A percentile compares a stretch with the other conserved stretches of the same genome.
Evolutionary conservation across 2,113 vertebrate genomes (phyloP).

Genomic region (Alethe diademata): DNA sequence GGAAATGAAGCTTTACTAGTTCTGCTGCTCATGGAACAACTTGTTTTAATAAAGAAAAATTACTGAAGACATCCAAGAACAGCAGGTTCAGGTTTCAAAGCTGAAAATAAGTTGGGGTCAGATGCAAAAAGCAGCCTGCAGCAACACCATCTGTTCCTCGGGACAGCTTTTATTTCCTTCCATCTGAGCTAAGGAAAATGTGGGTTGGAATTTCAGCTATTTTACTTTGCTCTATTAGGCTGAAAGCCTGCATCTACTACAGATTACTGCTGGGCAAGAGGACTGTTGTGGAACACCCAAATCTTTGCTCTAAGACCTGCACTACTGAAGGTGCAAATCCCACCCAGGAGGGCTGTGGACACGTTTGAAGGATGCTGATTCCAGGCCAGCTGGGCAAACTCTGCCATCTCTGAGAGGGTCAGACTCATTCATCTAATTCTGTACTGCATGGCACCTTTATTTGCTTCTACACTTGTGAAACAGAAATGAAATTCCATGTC

Average conservation of each 20-base stretch:
- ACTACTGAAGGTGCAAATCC: not conserved
- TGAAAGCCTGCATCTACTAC: constrained; percentile 57
- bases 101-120: constrained; percentile 65
- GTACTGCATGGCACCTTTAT: not conserved
- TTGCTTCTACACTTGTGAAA: not conserved
- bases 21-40: constrained; percentile 42
- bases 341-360: not conserved
- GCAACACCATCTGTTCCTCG: constrained; percentile 58
- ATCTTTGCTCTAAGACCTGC: not conserved
- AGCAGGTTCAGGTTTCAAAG: constrained; percentile 68
- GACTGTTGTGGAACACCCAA: not conserved
- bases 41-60: constrained; percentile 64
- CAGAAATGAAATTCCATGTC: not conserved
- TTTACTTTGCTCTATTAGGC: constrained; percentile 62
- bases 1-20: constrained; percentile 60
- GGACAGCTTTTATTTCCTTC: constrained; percentile 67
- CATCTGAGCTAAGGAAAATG: constrained; percentile 65
- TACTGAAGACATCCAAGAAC: constrained; percentile 53
- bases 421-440: not conserved
- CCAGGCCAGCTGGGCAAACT: not conserved
- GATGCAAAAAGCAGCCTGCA: constrained; percentile 67
- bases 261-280: constrained; percentile 28
- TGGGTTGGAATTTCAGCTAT: constrained; percentile 63
- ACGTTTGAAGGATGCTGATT: not conserved
- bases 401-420: not conserved